Base-by-base conservation (phyloP, 2,888 invertebrate genomes). In the Agrilus cyanescens region DNA sequence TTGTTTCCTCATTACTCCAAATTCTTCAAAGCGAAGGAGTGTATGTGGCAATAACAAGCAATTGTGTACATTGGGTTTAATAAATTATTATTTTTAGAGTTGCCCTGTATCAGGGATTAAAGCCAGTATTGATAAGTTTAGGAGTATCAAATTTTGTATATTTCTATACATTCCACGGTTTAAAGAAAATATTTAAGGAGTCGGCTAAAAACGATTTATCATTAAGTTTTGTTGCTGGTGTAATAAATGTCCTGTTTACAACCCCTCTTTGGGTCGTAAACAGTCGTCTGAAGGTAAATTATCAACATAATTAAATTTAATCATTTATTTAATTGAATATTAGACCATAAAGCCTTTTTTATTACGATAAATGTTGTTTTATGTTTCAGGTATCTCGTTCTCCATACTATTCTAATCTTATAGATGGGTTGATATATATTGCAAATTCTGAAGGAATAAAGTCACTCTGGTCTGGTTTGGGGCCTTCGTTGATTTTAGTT, bases 231-330 rank as follows among this genome's bases (percentile, higher is more conserved):
- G 62, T 85, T 42, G 86, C 89, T 53, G 93, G 91, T 35, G 74
- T 82, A 40, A 72, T 87, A 12, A 91, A 91, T 70, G 93, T 93
- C 3, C 62, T 93, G 16, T 62, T 79, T 10, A 93, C 93, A 18
- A 88, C 87, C 14, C 94, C 93, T 0, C 70, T 94, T 25, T 93
- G 93, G 93, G 90, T 93, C 36, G 90, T 89, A 1, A 91, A 91
- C 57, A 89, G 88, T 5, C 73, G 91, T 49, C 72, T 93, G 60
- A 91, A 91, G 69, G 77, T 90, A 68, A n/a, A n/a, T n/a, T n/a
- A n/a, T n/a, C 5, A 18, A 18, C 18, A 18, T 18, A 3, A 18
- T 18, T 18, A 18, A 5, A 3, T 18, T 18, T 18, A n/a, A n/a
- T n/a, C n/a, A n/a, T n/a, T n/a, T n/a, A n/a, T n/a, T n/a, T n/a